A percentile compares a stretch with the other conserved stretches of the same genome.
Evolutionary conservation across 2,888 invertebrate genomes (phyloP).

Genomic region (Linyphia triangularis): DNA sequence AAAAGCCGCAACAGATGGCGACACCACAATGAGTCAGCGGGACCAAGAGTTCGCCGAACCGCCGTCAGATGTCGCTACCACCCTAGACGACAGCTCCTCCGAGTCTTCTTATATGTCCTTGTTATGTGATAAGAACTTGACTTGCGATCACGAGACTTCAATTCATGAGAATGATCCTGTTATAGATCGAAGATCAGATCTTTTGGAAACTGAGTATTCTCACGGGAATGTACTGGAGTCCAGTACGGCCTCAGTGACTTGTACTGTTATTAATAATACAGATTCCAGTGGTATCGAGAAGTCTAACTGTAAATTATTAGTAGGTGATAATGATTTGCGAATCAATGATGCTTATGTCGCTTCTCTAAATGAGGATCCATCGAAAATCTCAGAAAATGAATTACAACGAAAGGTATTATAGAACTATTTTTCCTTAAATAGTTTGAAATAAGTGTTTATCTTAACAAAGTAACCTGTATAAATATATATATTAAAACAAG

Average conservation of each 20-base stretch:
- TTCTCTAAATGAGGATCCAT: background rate
- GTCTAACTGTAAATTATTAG: background rate
- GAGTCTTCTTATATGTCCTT: constrained; percentile 61
- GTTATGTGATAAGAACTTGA: constrained; percentile 18
- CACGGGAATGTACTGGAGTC: background rate
- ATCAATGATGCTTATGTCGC: background rate
- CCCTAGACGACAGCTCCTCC: constrained; percentile 47
- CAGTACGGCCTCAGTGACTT: constrained; percentile 1
- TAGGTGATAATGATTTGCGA: background rate
- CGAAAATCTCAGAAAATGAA: background rate
- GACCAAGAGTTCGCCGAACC: background rate
- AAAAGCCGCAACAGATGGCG: background rate
- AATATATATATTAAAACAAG: too few species aligned
- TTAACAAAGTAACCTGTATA: background rate
- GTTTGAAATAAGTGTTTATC: background rate
- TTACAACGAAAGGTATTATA: background rate
- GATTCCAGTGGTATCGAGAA: background rate
- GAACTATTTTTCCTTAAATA: too few species aligned
- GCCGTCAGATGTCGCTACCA: background rate
- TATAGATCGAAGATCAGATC: background rate
- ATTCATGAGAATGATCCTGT: background rate
- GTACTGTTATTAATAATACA: constrained; percentile 24
- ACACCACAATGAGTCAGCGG: background rate
- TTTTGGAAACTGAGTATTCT: too few species aligned
- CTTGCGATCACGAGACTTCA: background rate